These are phyloP conservation scores for Wasmannia auropunctata DNA, from an alignment of 1,140 invertebrate genomes.

Conservation along the genomic window DNA sequence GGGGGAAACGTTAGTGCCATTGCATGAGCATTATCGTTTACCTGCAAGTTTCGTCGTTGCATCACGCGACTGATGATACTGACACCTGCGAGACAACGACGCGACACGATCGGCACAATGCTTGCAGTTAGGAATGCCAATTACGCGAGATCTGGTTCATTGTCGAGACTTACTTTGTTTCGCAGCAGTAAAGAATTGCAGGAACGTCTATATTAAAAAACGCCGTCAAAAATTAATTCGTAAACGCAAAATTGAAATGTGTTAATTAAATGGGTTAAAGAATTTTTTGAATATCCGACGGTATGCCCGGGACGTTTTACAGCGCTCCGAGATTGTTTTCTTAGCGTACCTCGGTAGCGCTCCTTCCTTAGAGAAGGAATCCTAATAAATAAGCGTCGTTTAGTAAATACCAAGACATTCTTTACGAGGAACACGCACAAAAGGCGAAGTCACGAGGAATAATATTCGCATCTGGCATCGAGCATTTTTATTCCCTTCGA, in stretches of 20 bases:
- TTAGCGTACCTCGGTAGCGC: neutral
- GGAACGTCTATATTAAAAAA: neutral
- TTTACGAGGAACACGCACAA: conserved; percentile 4
- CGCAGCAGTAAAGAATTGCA: neutral
- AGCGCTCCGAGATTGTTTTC: neutral
- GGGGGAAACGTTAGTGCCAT: neutral
- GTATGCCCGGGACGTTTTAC: neutral
- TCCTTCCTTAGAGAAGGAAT: neutral
- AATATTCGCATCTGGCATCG: conserved; percentile 45
- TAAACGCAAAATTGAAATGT: neutral
- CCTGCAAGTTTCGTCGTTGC: neutral
- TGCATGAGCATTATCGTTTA: conserved; percentile 26
- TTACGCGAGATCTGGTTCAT: neutral
- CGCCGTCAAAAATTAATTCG: neutral
- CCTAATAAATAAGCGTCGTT: conserved; percentile 44
- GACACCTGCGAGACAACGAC: neutral
- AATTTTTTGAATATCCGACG: neutral
- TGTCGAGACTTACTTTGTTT: neutral
- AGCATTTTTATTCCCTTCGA: conserved; percentile 37
- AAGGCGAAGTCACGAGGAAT: conserved; percentile 37
- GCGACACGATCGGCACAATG: neutral
- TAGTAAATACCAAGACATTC: conserved; percentile 17
- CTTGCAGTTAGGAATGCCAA: neutral
- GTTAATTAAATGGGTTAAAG: neutral
- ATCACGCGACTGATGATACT: neutral